phyloP scores from a whole-genome alignment of 2,113 vertebrate genomes.

The Proterorhinus semilunaris region DNA sequence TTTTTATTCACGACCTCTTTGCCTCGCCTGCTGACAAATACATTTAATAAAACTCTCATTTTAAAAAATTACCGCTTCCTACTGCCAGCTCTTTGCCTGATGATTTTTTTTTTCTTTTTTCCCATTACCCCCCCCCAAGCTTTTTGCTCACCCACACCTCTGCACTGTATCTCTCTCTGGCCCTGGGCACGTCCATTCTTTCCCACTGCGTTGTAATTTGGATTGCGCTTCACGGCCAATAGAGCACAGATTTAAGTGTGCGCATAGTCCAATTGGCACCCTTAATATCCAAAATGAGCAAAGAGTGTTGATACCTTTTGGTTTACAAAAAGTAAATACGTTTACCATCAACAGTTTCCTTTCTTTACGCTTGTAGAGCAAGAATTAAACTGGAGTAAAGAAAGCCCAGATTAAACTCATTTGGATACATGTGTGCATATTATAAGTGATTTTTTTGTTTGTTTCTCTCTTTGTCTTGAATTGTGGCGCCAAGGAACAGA shows the following conservation, averaged over 20 bases:
- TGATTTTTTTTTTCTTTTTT: neutral
- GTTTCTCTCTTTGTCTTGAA: too few species aligned
- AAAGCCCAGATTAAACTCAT: too few species aligned
- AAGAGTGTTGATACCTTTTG: too few species aligned
- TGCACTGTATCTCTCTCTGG: conserved; percentile 35
- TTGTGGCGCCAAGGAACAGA: too few species aligned
- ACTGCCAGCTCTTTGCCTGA: conserved; percentile 37
- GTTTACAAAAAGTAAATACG: too few species aligned
- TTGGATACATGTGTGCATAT: too few species aligned
- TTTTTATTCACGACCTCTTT: conserved; percentile 65
- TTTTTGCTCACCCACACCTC: conserved; percentile 6
- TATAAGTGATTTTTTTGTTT: too few species aligned
- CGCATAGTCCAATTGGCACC: neutral
- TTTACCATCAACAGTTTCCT: too few species aligned
- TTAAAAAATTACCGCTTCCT: conserved; percentile 62
- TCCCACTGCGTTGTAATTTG: conserved; percentile 61
- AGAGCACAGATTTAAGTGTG: conserved; percentile 45
- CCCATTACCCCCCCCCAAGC: neutral
- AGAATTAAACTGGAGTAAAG: too few species aligned
- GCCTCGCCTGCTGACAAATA: conserved; percentile 53
- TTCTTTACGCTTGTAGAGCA: too few species aligned
- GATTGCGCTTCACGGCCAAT: conserved; percentile 48
- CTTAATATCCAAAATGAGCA: too few species aligned
- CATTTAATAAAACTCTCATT: conserved; percentile 65
- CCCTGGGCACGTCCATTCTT: conserved; percentile 45